Conservation (phyloP, 2,113 vertebrate genomes). For the zebrafish (Danio rerio) region GRCz12tu NC_133190.1:42805001-42805500, state of each 20-base stretch:
- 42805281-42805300: not conserved
- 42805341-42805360: not conserved
- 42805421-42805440: too few relatives aligned
- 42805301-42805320: not conserved
- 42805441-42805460: too few relatives aligned
- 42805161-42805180: not conserved
- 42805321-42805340: not conserved
- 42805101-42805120: not conserved
- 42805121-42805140: slow-evolving; percentile 1
- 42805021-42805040: slow-evolving; percentile 9
- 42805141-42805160: not conserved
- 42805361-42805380: too few relatives aligned
- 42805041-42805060: slow-evolving; percentile 13
- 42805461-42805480: too few relatives aligned
- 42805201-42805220: not conserved
- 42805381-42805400: too few relatives aligned
- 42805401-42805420: too few relatives aligned
- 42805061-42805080: slow-evolving; percentile 24
- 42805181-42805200: not conserved
- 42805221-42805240: not conserved
- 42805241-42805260: slow-evolving; percentile 14
- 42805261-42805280: not conserved
- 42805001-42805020: not conserved
- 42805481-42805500: too few relatives aligned
- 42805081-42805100: slow-evolving; percentile 46